phyloP scores from a whole-genome alignment of 2,888 invertebrate genomes.

The Malacosoma neustria region DNA sequence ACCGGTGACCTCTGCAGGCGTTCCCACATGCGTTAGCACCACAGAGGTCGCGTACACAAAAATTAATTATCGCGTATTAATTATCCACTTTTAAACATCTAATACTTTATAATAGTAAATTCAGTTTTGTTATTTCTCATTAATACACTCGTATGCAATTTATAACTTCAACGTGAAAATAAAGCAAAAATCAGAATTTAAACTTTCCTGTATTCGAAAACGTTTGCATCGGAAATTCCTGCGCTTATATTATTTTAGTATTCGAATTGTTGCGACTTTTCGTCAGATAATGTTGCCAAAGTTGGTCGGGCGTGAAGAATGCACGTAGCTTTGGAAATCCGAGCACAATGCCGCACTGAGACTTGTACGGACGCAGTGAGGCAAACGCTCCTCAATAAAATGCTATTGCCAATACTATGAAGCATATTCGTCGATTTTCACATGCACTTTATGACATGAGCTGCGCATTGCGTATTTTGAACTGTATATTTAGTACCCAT shows the following conservation, averaged over 20 bases:
- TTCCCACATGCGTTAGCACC: too few relatives aligned
- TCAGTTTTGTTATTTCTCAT: too few relatives aligned
- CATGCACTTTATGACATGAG: constrained; percentile 39
- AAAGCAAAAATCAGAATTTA: too few relatives aligned
- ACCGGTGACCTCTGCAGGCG: too few relatives aligned
- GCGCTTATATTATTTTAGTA: not conserved
- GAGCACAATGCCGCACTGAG: constrained; percentile 28
- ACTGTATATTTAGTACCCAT: too few relatives aligned
- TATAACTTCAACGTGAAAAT: too few relatives aligned
- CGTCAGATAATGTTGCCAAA: constrained; percentile 9
- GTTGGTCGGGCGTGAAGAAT: constrained; percentile 39
- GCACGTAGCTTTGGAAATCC: constrained; percentile 32
- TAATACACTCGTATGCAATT: too few relatives aligned
- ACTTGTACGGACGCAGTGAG: constrained; percentile 17
- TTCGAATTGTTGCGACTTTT: not conserved
- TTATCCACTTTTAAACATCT: too few relatives aligned
- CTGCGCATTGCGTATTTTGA: constrained; percentile 16
- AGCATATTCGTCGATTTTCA: constrained; percentile 22
- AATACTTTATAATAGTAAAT: too few relatives aligned
- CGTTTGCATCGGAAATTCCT: not conserved
- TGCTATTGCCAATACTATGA: constrained; percentile 26
- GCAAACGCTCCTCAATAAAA: constrained; percentile 29
- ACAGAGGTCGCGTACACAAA: too few relatives aligned
- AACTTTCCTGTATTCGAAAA: too few relatives aligned
- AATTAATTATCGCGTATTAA: too few relatives aligned